These are phyloP conservation scores for Drosophila pegasa DNA, from an alignment of 2,888 invertebrate species.

Conservation along the genomic window DNA sequence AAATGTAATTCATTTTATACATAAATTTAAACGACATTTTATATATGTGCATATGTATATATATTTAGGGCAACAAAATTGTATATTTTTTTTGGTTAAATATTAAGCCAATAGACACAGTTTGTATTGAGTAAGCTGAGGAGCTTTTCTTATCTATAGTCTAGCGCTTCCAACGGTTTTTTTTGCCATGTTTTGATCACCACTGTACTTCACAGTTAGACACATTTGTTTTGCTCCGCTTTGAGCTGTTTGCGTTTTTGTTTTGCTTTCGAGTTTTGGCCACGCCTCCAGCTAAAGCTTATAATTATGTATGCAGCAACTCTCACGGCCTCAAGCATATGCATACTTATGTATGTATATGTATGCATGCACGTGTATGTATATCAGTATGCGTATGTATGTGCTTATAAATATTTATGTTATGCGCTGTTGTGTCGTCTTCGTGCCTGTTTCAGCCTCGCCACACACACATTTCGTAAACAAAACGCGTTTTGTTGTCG, in stretches of 20 bases:
- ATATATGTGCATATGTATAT: too few species aligned
- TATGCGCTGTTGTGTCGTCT: slow-evolving; percentile 44
- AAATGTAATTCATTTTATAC: neutral
- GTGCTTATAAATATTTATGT: slow-evolving; percentile 62
- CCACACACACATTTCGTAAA: slow-evolving; percentile 74
- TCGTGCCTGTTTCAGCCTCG: slow-evolving; percentile 63
- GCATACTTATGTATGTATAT: slow-evolving; percentile 10
- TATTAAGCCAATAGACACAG: neutral
- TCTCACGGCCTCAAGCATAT: slow-evolving; percentile 46
- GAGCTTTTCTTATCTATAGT: slow-evolving; percentile 14
- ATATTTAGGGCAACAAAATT: too few species aligned
- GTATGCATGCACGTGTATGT: slow-evolving; percentile 7
- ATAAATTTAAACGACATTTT: neutral
- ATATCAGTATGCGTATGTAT: slow-evolving; percentile 23
- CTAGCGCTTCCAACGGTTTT: neutral
- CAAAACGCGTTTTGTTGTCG: slow-evolving; percentile 76
- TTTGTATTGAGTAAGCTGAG: neutral
- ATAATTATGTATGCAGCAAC: slow-evolving; percentile 52
- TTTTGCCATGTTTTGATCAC: slow-evolving; percentile 58
- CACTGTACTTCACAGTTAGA: slow-evolving; percentile 71
- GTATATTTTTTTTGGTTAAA: neutral
- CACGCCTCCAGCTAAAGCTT: slow-evolving; percentile 52
- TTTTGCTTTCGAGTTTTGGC: slow-evolving; percentile 60
- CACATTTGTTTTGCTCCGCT: slow-evolving; percentile 42
- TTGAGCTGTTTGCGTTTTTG: slow-evolving; percentile 46